These are phyloP conservation scores for Murina feae DNA, from an alignment of 2,113 vertebrate genomes.

Conservation along the genomic window DNA sequence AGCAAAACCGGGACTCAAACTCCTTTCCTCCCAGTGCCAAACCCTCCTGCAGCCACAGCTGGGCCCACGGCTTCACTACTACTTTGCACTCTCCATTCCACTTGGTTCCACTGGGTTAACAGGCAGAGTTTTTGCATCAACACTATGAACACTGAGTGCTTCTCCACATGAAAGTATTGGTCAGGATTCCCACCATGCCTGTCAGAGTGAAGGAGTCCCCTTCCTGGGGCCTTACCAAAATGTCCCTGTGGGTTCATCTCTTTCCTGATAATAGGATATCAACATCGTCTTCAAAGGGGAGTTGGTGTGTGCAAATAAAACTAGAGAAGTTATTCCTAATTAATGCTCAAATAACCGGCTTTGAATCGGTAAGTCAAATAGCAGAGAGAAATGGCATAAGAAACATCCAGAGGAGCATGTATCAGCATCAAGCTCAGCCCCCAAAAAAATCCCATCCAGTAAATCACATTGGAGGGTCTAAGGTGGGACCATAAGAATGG, in stretches of 20 bases:
- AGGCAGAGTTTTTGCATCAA: neutral
- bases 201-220: neutral
- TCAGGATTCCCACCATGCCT: neutral
- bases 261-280: neutral
- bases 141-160: neutral
- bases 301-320: neutral
- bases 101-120: neutral
- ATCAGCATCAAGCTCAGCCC: neutral
- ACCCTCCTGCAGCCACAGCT: neutral
- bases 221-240: neutral
- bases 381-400: neutral
- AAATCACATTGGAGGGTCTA: neutral
- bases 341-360: neutral
- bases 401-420: neutral
- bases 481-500: neutral
- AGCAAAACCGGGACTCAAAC: neutral
- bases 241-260: neutral
- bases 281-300: neutral
- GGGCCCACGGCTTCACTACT: fast-evolving
- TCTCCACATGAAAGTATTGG: neutral
- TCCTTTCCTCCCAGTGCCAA: neutral
- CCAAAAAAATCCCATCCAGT: neutral
- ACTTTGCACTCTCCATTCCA: fast-evolving
- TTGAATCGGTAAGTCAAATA: neutral
- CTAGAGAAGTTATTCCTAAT: neutral